phyloP scores from a whole-genome alignment of 2,113 vertebrate species.

The Suricata suricatta region DNA sequence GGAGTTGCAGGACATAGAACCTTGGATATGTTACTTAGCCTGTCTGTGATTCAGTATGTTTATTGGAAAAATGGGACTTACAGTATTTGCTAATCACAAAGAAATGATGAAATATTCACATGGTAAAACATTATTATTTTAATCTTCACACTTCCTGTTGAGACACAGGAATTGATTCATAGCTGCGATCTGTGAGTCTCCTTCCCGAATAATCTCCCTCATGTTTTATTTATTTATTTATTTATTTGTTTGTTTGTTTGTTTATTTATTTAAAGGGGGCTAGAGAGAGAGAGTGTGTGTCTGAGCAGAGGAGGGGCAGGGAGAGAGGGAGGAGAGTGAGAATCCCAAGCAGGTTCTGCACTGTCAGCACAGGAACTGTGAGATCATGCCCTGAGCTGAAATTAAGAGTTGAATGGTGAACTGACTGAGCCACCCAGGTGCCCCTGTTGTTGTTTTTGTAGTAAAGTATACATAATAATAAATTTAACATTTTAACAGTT shows the following conservation, averaged over 20 bases:
- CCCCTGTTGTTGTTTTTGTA: neutral
- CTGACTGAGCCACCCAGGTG: too few relatives aligned
- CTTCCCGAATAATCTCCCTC: neutral
- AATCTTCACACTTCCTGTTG: neutral
- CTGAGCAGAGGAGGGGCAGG: too few relatives aligned
- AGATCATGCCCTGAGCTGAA: too few relatives aligned
- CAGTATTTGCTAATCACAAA: neutral
- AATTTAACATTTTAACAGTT: neutral
- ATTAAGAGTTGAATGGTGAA: too few relatives aligned
- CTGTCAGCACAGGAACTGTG: too few relatives aligned
- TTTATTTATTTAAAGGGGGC: too few relatives aligned
- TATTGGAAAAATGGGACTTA: neutral
- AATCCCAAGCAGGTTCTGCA: too few relatives aligned
- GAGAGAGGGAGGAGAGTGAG: too few relatives aligned
- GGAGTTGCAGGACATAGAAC: neutral
- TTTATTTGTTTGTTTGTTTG: too few relatives aligned
- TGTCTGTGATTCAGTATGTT: neutral
- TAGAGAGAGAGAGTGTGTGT: too few relatives aligned
- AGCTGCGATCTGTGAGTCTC: neutral
- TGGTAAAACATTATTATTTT: neutral
- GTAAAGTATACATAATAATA: neutral
- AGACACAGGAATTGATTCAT: neutral
- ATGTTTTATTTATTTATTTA: neutral
- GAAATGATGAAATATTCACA: neutral
- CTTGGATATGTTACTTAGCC: neutral